Base-by-base conservation (phyloP, 2,888 invertebrate species). In the Ichneumoninae sp. region DNA sequence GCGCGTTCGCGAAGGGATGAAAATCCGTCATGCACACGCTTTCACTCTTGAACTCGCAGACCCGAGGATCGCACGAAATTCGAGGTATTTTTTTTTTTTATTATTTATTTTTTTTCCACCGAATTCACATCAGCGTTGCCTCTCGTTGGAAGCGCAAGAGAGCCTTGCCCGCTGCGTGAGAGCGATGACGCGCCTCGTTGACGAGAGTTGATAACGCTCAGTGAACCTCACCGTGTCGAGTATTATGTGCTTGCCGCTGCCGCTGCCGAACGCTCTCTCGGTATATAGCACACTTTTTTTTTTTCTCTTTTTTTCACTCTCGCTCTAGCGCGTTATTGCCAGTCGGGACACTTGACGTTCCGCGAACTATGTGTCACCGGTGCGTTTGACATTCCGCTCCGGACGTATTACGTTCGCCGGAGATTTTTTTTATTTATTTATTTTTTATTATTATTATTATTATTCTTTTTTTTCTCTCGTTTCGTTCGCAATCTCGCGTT, bases 311-410 rank as follows among this genome's bases (percentile, higher is more conserved):
- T 33, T n/a, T 22, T 65, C n/a, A 60, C 57, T 75, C 71, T 75
- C 54, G 50, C 66, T 75, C 44, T 54, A 19, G 60, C 47, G 70
- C 75, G 75, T 30, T 68, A 26, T 57, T 30, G 63, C 75, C 60
- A 50, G 30, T 40, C 79, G 71, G 66, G 47, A 71, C 84, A 83
- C 83, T 84, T 50, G 77, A 81, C 83, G 73, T 83, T 80, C 79
- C 79, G 79, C 76, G 83, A 86, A 81, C 44, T 79, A 65, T 87
- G 85, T 77, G 83, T 81, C 85, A 85, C 86, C 78, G 81, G 80
- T 75, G 81, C 74, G 73, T 81, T 81, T 84, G 78, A 83, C 85
- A 76, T 80, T 76, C 82, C 74, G 70, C 76, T 76, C 26, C 36
- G 19, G 47, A 33, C n/a, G 63, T 60, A 22, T 63, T 33, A 50